These are phyloP conservation scores for Yponomeuta evonymella DNA, from an alignment of 2,888 invertebrate genomes.

Conservation along the genomic window DNA sequence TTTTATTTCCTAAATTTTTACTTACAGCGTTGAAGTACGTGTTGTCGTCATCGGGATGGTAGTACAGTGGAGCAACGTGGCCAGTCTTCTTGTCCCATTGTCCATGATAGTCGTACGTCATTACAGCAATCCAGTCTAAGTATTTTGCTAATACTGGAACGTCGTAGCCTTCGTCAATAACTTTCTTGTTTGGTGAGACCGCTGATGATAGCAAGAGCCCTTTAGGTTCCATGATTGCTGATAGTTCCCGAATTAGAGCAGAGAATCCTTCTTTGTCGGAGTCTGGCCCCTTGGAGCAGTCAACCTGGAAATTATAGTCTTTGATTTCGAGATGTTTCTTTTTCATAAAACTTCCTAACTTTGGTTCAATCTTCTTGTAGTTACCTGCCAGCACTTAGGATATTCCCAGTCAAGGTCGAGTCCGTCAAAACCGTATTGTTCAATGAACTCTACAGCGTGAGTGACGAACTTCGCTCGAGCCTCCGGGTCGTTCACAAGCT, in stretches of 20 bases:
- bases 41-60: constrained; percentile 88
- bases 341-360: neutral
- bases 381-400: constrained; percentile 90
- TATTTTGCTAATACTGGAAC: constrained; percentile 83
- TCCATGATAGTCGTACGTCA: constrained; percentile 95
- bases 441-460: constrained; percentile 85
- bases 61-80: constrained; percentile 89
- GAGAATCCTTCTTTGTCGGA: constrained; percentile 90
- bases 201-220: constrained; percentile 87
- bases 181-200: constrained; percentile 91
- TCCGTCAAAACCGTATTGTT: constrained; percentile 92
- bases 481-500: constrained; percentile 84
- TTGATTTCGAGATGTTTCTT: neutral
- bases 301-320: constrained; percentile 74
- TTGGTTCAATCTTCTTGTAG: neutral
- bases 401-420: constrained; percentile 97
- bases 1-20: neutral
- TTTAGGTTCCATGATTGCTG: constrained; percentile 78
- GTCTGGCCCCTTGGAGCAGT: constrained; percentile 88
- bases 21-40: constrained; percentile 89
- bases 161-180: constrained; percentile 91
- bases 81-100: constrained; percentile 95
- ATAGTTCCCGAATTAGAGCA: constrained; percentile 83
- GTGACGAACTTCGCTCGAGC: constrained; percentile 84
- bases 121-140: constrained; percentile 93